Base-by-base conservation (phyloP, 2,888 invertebrate genomes). In the Meloe dianella region DNA sequence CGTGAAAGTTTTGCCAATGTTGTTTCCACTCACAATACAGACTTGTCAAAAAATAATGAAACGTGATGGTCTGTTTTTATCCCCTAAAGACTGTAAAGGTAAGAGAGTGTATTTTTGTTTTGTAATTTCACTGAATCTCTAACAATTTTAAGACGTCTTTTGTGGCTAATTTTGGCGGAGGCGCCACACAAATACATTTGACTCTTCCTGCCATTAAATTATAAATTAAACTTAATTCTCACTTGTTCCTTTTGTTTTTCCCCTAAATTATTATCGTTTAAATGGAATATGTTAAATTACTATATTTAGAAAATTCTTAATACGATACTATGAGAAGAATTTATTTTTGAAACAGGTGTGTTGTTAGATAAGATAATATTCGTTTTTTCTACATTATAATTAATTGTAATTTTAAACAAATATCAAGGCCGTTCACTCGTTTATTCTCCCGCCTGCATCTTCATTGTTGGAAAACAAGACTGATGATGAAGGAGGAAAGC, bases 31-130 rank as follows among this genome's bases (percentile, higher is more conserved):
- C 24, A 20, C 24, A 24, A 9, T 24, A 54, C 12, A 54, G 54
- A 54, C 54, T 22, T 54, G 22, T 54, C 54, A 54, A 24, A 54
- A 54, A 54, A 54, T 54, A 54, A 54, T 54, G 54, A 54, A 54
- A 54, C 54, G 54, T 22, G 54, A 54, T 54, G 54, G 54, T 24
- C 9, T 22, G 54, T 24, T 54, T 24, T 24, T 24, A 54, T 54
- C 12, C 54, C 54, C 54, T 54, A 24, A 24, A 54, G 54, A 54
- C 14, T 24, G 4, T 54, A 24, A n/a, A 24, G 54, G 54, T 22
- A 24, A n/a, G 47, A 47, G 20, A 47, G 54, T 54, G 4, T 54
- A 24, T 54, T 54, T 54, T 54, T 22, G 47, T 10, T 20, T 47
- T 54, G 54, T 54, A 54, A 54, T 54, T 54, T 24, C 12, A 54